Conservation (phyloP, 2,113 vertebrate species). For the Eidolon helvum region DNA sequence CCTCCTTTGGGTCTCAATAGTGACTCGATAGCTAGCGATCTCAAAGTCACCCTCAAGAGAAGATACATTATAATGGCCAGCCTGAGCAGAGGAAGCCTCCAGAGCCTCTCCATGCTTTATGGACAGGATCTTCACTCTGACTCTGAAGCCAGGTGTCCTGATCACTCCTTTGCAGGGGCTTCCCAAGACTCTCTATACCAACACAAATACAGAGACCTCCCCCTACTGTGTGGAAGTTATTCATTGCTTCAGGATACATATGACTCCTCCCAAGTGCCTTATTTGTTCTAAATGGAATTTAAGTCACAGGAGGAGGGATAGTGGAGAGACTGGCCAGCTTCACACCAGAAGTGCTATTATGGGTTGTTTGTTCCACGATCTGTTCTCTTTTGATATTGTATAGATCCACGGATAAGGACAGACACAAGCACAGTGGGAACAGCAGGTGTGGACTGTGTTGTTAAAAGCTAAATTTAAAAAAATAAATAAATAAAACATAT, state of each 20-base stretch:
- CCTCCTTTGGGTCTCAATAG: neutral
- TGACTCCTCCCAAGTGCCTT: neutral
- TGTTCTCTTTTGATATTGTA: neutral
- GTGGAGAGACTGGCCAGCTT: neutral
- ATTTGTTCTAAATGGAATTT: neutral
- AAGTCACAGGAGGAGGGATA: neutral
- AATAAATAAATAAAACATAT: neutral
- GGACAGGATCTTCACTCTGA: neutral
- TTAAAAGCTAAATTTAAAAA: neutral
- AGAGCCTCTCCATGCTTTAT: neutral
- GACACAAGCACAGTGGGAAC: neutral
- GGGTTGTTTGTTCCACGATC: neutral
- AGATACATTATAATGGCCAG: neutral
- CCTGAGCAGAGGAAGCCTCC: neutral
- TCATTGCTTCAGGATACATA: neutral
- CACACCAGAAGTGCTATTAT: neutral
- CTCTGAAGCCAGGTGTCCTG: neutral
- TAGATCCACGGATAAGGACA: neutral
- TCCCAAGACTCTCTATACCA: neutral
- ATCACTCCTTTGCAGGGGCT: neutral
- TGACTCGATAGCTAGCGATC: neutral
- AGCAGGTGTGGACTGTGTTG: neutral
- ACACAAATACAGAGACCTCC: neutral
- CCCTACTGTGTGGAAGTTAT: neutral
- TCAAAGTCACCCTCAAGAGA: neutral